These are phyloP conservation scores for Microchrysa polita DNA, from an alignment of 2,888 invertebrate species.

Conservation along the genomic window DNA sequence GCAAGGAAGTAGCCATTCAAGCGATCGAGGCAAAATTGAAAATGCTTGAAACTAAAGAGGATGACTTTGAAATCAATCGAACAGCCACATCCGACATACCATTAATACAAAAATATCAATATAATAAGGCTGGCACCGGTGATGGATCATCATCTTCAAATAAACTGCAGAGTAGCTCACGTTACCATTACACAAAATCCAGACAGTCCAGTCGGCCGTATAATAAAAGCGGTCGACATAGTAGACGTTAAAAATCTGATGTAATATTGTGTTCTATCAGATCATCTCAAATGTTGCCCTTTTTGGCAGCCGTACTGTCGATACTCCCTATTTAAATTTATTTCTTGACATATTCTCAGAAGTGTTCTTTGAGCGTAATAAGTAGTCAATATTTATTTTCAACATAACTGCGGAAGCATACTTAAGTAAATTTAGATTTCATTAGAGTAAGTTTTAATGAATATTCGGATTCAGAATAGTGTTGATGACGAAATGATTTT, in stretches of 20 bases:
- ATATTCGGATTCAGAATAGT: no score
- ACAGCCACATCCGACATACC: conserved; percentile 73
- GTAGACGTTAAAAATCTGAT: conserved; percentile 1
- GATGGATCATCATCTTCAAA: conserved; percentile 39
- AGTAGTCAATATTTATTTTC: no score
- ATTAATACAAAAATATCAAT: conserved; percentile 75
- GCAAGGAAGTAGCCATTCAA: conserved; percentile 83
- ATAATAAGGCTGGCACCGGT: conserved; percentile 60
- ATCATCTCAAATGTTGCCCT: no score
- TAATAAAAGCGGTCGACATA: conserved; percentile 55
- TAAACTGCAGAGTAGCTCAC: conserved; percentile 51
- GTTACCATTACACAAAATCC: conserved; percentile 55
- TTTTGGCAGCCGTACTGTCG: no score
- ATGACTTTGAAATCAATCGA: conserved; percentile 78
- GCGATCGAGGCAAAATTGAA: conserved; percentile 90
- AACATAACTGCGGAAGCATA: no score
- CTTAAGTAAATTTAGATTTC: no score
- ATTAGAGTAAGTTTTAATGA: no score
- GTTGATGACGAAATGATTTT: no score
- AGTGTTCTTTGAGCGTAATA: no score
- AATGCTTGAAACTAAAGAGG: conserved; percentile 74
- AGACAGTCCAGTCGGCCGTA: conserved; percentile 57
- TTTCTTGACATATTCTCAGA: no score
- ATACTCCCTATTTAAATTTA: no score
- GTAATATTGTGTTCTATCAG: no score